Base-by-base conservation (phyloP, 2,113 vertebrate genomes). In the Cheilinus undulatus region DNA sequence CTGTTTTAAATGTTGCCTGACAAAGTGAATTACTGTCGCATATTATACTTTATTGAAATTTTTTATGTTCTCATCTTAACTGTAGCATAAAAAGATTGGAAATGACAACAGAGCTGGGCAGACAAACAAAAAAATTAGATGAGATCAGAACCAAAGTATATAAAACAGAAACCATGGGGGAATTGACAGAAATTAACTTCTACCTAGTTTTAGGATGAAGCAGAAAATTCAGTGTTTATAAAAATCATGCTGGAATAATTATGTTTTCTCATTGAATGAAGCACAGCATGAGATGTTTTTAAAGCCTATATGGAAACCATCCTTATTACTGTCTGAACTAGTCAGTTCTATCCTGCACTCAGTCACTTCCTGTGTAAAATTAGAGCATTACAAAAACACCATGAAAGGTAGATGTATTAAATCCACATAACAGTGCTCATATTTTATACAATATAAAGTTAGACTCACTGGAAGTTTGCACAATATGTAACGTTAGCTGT, bases 1-100 rank as follows among this genome's bases (percentile, higher is more conserved):
- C 76, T 73, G 61, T 76, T 86, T 85, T 64, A 83, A 85, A 76
- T 76, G 77, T 50, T 62, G 56, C 68, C 65, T 62, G 71, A 52
- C 69, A 73, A 56, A 74, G 34, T 60, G 72, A 87, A 79, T 84
- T 75, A 85, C 65, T 43, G 65, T 34, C 6, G 15, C 75, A 65
- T 71, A 74, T 60, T 69, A 71, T 49, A 57, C 32, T 7, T 58
- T 46, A 48, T 49, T 52, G 54, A 69, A 75, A 69, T 59, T 24
- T 51, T 30, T 38, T 66, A 70, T 61, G 67, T 46, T 63, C 24
- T 72, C 70, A 69, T 81, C 73, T 56, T 34, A 34, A 5, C 51
- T 38, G 34, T 5, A n/a, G 20, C 34, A 28, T 46, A 15, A 46
- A 62, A 64, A n/a, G 48, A 75, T 60, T 62, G 40, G 0, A 28